phyloP scores from a whole-genome alignment of 2,797 vertebrate genomes.

The Coracias cyanogaster region DNA sequence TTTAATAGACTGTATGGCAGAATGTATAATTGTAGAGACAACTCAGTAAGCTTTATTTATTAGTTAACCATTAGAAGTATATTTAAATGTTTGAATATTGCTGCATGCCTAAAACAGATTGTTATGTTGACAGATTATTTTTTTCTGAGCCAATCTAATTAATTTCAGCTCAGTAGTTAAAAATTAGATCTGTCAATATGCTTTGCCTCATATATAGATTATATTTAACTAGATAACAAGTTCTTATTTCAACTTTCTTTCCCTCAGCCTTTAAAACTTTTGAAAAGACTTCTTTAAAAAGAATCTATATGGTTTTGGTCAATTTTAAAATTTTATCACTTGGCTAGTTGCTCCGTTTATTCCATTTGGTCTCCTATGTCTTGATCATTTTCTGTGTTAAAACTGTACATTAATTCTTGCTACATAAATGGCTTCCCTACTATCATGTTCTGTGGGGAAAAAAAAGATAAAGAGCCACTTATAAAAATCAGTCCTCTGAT shows the following conservation, averaged over 20 bases:
- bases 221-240: not conserved
- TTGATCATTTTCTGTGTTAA: not conserved
- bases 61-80: not conserved
- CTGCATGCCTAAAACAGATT: not conserved
- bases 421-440: not conserved
- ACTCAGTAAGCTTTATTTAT: not conserved
- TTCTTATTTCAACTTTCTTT: not conserved
- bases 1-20: no score
- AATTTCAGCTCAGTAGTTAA: not conserved
- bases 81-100: not conserved
- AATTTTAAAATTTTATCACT: not conserved
- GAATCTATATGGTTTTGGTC: not conserved
- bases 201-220: not conserved
- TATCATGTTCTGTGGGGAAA: not conserved
- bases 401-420: not conserved
- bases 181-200: not conserved
- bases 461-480: not conserved
- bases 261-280: not conserved
- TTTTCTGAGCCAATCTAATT: not conserved
- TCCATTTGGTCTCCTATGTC: not conserved
- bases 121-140: not conserved
- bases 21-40: no score
- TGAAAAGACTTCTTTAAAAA: not conserved
- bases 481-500: not conserved
- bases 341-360: not conserved